Evolutionary conservation across 1,140 invertebrate species (phyloP).

Genomic region (Radopholus similis): DNA sequence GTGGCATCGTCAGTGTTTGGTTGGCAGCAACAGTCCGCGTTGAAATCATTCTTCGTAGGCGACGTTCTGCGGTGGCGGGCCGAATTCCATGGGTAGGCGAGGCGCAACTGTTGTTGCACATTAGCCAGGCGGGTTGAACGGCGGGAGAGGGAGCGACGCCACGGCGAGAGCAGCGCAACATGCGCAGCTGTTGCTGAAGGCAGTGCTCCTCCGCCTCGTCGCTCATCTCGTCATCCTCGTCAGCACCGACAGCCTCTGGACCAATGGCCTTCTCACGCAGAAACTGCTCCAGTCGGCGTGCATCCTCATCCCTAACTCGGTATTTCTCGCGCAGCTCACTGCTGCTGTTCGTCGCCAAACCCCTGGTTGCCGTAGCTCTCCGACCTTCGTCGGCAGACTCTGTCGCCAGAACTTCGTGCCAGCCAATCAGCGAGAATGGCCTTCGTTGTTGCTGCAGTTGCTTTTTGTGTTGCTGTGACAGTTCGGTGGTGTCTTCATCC

Average conservation of each 20-base stretch:
- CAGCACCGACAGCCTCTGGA: not conserved
- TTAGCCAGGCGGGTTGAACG: not conserved
- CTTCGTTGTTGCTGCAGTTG: not conserved
- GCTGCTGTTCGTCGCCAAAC: not conserved
- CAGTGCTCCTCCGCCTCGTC: not conserved
- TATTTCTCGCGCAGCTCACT: not conserved
- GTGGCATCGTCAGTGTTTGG: conserved; percentile 5
- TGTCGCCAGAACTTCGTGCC: not conserved
- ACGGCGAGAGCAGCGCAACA: not conserved
- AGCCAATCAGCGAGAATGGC: conserved; percentile 12
- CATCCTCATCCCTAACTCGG: not conserved
- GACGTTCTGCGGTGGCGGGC: not conserved
- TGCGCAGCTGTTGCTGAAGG: not conserved
- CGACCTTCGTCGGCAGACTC: not conserved
- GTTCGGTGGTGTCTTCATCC: no score
- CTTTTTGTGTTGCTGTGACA: not conserved
- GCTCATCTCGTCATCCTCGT: not conserved
- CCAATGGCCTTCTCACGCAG: not conserved
- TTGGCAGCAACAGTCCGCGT: not conserved
- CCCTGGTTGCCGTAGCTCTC: not conserved
- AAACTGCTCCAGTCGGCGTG: not conserved
- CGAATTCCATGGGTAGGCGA: no score
- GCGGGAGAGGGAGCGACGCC: not conserved
- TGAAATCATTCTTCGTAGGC: not conserved
- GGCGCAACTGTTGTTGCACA: not conserved